phyloP scores from a whole-genome alignment of 2,888 invertebrate genomes.

The Chromoteleia sp. region DNA sequence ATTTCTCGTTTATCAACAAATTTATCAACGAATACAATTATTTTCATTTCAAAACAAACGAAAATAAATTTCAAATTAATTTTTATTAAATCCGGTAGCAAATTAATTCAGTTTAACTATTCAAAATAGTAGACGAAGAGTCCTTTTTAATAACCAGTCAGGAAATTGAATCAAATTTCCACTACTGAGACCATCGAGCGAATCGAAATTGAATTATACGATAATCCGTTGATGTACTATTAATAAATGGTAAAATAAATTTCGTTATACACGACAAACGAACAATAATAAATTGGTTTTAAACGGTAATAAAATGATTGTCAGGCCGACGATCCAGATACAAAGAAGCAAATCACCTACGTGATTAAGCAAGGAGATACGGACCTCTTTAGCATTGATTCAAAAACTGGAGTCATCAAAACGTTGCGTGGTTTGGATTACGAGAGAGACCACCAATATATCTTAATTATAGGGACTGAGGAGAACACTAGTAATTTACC shows the following conservation, averaged over 20 bases:
- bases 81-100: no score
- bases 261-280: neutral
- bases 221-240: no score
- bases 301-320: slow-evolving; percentile 73
- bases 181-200: no score
- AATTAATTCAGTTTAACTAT: no score
- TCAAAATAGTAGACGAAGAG: no score
- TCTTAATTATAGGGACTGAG: slow-evolving; percentile 92
- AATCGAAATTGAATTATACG: neutral
- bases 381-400: slow-evolving; percentile 93
- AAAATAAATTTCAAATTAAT: no score
- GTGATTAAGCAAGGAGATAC: slow-evolving; percentile 92
- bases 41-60: no score
- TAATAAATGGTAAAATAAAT: no score
- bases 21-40: no score
- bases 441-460: slow-evolving; percentile 90
- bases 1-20: no score
- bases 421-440: slow-evolving; percentile 92
- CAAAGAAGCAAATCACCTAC: slow-evolving; percentile 92
- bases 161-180: neutral
- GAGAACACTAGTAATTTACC: slow-evolving; percentile 90
- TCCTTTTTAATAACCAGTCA: neutral
- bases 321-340: slow-evolving; percentile 93
- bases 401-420: slow-evolving; percentile 91
- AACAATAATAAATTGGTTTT: no score